Conservation (phyloP, 2,797 vertebrate species). For the Schizopygopsis pylzovi region DNA sequence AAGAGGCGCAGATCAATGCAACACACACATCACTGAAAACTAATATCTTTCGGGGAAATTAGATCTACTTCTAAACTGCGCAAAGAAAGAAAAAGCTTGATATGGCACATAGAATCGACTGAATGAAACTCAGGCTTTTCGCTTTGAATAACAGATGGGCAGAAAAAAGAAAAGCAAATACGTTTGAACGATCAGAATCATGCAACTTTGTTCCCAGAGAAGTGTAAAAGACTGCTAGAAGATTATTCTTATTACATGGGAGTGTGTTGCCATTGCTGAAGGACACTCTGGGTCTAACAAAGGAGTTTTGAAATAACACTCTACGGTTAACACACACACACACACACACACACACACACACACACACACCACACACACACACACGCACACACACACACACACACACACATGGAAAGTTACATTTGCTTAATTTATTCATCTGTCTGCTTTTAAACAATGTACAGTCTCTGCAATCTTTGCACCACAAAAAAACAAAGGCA, state of each 20-base stretch:
- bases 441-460: conserved; percentile 53
- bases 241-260: conserved; percentile 27
- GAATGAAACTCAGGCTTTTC: conserved; percentile 22
- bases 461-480: conserved; percentile 38
- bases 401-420: conserved; percentile 47
- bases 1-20: conserved; percentile 79
- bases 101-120: conserved; percentile 6
- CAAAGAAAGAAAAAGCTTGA: conserved; percentile 30
- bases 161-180: background rate
- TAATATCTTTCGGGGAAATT: conserved; percentile 40
- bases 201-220: conserved; percentile 15
- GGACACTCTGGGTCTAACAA: conserved; percentile 51
- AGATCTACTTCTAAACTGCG: conserved; percentile 46
- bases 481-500: conserved; percentile 52
- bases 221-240: conserved; percentile 18
- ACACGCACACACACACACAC: background rate
- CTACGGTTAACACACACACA: background rate
- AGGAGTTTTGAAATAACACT: conserved; percentile 41
- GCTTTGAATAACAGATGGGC: conserved; percentile 23
- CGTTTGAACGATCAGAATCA: conserved; percentile 1
- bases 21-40: conserved; percentile 69
- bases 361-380: background rate
- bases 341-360: background rate
- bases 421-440: conserved; percentile 58
- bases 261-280: conserved; percentile 46